These are phyloP conservation scores for Choloepus hoffmanni DNA, from an alignment of 2,113 vertebrate species.

Conservation along the genomic window DNA sequence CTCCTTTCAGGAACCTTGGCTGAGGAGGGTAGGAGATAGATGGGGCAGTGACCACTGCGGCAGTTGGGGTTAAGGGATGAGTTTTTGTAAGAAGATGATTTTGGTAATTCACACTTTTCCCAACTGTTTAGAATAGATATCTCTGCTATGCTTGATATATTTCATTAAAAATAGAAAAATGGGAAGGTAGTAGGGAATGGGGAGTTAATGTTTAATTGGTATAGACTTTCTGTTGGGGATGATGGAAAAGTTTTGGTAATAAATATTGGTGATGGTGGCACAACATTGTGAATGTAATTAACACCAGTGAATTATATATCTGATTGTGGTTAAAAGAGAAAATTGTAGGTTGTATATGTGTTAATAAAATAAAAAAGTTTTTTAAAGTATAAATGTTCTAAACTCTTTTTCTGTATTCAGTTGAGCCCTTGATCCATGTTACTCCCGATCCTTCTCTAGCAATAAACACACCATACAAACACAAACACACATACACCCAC, in stretches of 20 bases:
- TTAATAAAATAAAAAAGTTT: too few species aligned
- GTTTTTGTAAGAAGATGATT: constrained; percentile 39
- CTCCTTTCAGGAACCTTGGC: background rate
- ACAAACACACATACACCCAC: background rate
- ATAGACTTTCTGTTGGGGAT: too few species aligned
- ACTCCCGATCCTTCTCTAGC: background rate
- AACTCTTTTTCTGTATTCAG: background rate
- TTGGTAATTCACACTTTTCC: background rate
- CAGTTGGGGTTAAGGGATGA: background rate
- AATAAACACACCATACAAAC: background rate
- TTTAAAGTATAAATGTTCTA: background rate
- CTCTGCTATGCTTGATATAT: background rate
- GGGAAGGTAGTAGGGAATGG: too few species aligned
- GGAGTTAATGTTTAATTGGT: too few species aligned
- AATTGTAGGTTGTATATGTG: too few species aligned
- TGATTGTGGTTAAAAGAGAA: too few species aligned
- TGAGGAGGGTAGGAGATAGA: background rate
- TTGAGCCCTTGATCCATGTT: background rate
- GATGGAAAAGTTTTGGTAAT: too few species aligned
- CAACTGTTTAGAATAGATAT: background rate
- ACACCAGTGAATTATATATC: too few species aligned
- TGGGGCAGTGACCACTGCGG: background rate
- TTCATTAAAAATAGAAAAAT: constrained; percentile 16
- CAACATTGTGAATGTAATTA: too few species aligned
- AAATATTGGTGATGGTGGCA: too few species aligned